Percentiles rank a stretch among this genome's conserved stretches.
Conservation (phyloP, 2,888 invertebrate species). For the Aplocera efformata region DNA sequence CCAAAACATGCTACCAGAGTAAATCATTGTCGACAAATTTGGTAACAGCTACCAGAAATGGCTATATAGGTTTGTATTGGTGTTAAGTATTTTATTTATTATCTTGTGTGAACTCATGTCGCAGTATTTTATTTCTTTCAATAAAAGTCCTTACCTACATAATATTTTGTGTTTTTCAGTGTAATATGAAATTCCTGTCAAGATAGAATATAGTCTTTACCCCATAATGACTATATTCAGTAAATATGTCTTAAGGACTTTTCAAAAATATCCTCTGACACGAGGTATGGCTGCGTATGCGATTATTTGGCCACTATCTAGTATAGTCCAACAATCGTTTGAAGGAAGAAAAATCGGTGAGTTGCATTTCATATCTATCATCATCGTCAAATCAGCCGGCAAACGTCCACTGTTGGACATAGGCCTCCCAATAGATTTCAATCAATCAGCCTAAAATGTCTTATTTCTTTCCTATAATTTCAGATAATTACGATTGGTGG, state of each 20-base stretch:
- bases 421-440: too few species aligned
- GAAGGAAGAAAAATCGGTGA: slow-evolving; percentile 83
- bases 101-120: slow-evolving; percentile 16
- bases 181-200: not conserved
- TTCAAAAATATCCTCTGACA: slow-evolving; percentile 66
- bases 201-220: not conserved
- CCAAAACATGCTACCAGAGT: too few species aligned
- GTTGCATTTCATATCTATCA: too few species aligned
- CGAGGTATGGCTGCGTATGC: slow-evolving; percentile 86
- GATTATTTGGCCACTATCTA: slow-evolving; percentile 86
- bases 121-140: slow-evolving; percentile 24
- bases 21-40: too few species aligned
- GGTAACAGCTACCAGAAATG: too few species aligned
- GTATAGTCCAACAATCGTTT: slow-evolving; percentile 85
- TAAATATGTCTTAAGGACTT: slow-evolving; percentile 45
- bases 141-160: slow-evolving; percentile 37
- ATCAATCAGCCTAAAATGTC: too few species aligned
- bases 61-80: too few species aligned
- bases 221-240: slow-evolving; percentile 53
- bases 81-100: too few species aligned
- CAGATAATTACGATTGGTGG: slow-evolving; percentile 83
- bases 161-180: slow-evolving; percentile 10
- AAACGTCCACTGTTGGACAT: too few species aligned
- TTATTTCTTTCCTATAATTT: slow-evolving; percentile 23
- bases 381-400: too few species aligned